phyloP scores from a whole-genome alignment of 2,797 vertebrate genomes.

The Sciurus vulgaris region DNA sequence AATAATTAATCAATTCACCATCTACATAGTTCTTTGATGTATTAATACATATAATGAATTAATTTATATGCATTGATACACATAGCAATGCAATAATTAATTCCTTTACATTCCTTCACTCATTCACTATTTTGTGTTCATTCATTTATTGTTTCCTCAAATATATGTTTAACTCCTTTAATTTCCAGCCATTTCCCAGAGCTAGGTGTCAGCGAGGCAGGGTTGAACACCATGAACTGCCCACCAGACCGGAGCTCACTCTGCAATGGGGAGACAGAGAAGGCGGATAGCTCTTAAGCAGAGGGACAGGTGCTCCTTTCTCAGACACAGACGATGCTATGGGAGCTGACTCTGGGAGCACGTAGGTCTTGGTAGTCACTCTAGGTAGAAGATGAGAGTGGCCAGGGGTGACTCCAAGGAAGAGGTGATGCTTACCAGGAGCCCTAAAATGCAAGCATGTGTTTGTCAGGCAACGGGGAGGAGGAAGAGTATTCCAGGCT shows the following conservation, averaged over 20 bases:
- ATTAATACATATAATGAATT: not conserved
- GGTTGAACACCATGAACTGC: not conserved
- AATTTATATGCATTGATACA: not conserved
- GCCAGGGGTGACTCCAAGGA: not conserved
- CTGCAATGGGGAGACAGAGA: not conserved
- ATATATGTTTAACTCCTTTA: not conserved
- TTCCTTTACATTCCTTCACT: not conserved
- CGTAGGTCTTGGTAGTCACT: not conserved
- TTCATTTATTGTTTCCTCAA: slow-evolving; percentile 29
- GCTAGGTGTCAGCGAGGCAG: not conserved
- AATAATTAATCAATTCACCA: not conserved
- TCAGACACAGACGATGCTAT: not conserved
- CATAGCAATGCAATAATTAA: not conserved
- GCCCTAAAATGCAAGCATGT: not conserved
- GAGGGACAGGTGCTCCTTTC: too few species aligned
- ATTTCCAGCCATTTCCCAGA: not conserved
- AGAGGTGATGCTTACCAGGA: not conserved
- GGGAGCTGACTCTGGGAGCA: fast-evolving
- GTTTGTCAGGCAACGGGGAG: not conserved
- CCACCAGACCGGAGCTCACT: not conserved
- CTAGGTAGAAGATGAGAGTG: not conserved
- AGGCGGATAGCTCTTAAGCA: not conserved
- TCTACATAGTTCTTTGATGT: not conserved
- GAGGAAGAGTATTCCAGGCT: not conserved
- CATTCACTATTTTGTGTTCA: not conserved